Evolutionary conservation across 2,888 invertebrate genomes (phyloP), one percentile per base, ranked within the genome.

Genomic region (Invenusta paracnida): DNA sequence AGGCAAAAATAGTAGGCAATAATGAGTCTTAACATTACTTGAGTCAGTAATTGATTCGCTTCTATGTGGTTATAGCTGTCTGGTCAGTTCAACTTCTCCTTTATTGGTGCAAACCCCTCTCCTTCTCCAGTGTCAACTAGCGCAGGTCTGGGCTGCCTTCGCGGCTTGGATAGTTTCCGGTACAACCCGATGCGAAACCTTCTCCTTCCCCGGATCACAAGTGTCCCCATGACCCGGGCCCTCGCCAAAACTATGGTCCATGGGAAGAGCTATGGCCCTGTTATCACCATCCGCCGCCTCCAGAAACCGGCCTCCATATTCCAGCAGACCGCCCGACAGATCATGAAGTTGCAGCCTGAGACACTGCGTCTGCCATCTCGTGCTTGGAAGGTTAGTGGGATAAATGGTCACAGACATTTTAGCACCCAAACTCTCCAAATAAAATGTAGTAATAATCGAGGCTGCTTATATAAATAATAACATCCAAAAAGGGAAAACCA

Each of bases 351-450:
- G 89, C 92, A 92, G 86, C 92, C 93, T 0, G 91, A 92, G 67
- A 93, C 94, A 85, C 90, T 94, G 67, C 89, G 94, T 27, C 90
- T 94, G 31, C 94, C 94, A 0, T 93, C 94, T 0, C 90, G 94
- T 82, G 94, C 94, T 0, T 94, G 94, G 94, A 94, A 94, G 91
- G 93, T 93, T n/a, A 94, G 94, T 89, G n/a, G n/a, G n/a, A n/a
- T n/a, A n/a, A n/a, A n/a, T n/a, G n/a, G n/a, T n/a, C n/a, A n/a
- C n/a, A n/a, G n/a, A n/a, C n/a, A n/a, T n/a, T n/a, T n/a, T n/a
- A n/a, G n/a, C n/a, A n/a, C n/a, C n/a, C n/a, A n/a, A n/a, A n/a
- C n/a, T n/a, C n/a, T n/a, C n/a, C n/a, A n/a, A n/a, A n/a, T n/a
- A n/a, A n/a, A n/a, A n/a, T n/a, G n/a, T n/a, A n/a, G n/a, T n/a